Base-by-base conservation (phyloP, 2,113 vertebrate species). In the Gymnocephalus cernua region DNA sequence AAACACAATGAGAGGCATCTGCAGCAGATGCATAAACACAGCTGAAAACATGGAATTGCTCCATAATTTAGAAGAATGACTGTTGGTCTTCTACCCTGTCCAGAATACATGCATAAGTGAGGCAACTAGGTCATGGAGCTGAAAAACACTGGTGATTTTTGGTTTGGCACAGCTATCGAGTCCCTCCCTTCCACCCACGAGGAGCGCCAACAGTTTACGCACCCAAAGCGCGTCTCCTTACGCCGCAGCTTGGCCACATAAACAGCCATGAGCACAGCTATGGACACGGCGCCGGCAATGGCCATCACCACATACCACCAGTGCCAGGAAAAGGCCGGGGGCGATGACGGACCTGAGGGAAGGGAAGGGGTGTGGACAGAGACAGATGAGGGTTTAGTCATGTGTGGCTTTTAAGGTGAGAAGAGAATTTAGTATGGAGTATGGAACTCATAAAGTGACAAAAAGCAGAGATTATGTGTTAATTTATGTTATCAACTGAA, bases 241-340 rank as follows among this genome's bases (percentile, higher is more conserved):
- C 90, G 95, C 53, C 97, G 91, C 77, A 94, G 93, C 73, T 96
- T 95, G 65, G 96, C 93, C 72, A 97, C 93, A 62, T 97, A 96
- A 51, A 97, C 89, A 19, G 94, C 92, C 92, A 96, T 85, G 78
- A 97, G 94, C 77, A 95, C 91, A 3, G 95, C 94, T 4, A 96
- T 93, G 74, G 94, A 92, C 7, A 96, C 84, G 0, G 95, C 95
- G 9, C 94, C 95, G 0, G 93, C 92, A 0, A 95, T 89, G 21
- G 95, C 96, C 91, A 97, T 95, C 64, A 96, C 95, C 79, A 97
- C 95, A 8, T 97, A 97, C 96, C 96, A 97, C 97, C 97, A 98
- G 91, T 96, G 96, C 97, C 97, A 97, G 50, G 96, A 97, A 91
- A 97, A 96, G 21, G 80, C 78, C 0, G 80, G 82, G 29, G 90